phyloP scores from a whole-genome alignment of 2,888 invertebrate species.

The Cloeon dipterum region DNA sequence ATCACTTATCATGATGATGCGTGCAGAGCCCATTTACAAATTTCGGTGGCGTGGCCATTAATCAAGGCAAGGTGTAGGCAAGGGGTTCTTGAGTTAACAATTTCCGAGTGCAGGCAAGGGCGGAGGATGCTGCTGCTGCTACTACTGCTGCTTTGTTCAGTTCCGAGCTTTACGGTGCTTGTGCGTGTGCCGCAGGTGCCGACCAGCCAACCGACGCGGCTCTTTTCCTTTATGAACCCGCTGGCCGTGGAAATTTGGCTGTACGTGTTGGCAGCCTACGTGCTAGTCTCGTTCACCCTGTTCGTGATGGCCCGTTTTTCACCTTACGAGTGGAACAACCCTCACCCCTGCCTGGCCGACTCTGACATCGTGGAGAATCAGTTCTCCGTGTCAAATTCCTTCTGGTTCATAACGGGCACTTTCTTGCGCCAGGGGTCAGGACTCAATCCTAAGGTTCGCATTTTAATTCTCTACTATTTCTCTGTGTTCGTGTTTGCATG shows the following conservation, averaged over 20 bases:
- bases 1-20: no score
- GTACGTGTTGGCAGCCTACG: conserved; percentile 80
- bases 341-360: conserved; percentile 55
- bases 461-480: no score
- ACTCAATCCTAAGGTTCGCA: conserved; percentile 63
- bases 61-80: no score
- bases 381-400: conserved; percentile 88
- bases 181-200: no score
- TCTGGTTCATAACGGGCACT: conserved; percentile 93
- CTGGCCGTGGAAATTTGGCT: conserved; percentile 93
- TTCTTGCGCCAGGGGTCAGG: conserved; percentile 86
- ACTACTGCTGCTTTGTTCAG: no score
- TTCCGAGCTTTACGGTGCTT: no score
- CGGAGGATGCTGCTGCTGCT: no score
- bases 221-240: conserved; percentile 92
- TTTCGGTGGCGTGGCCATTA: no score
- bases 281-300: conserved; percentile 78
- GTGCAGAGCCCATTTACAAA: no score
- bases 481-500: no score
- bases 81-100: no score
- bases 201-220: conserved; percentile 63
- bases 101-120: no score
- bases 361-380: conserved; percentile 81
- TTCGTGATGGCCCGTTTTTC: conserved; percentile 94
- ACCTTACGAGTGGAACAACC: conserved; percentile 86